Evolutionary conservation across 2,888 invertebrate species (phyloP).

Genomic region (Trachelus tabidus): DNA sequence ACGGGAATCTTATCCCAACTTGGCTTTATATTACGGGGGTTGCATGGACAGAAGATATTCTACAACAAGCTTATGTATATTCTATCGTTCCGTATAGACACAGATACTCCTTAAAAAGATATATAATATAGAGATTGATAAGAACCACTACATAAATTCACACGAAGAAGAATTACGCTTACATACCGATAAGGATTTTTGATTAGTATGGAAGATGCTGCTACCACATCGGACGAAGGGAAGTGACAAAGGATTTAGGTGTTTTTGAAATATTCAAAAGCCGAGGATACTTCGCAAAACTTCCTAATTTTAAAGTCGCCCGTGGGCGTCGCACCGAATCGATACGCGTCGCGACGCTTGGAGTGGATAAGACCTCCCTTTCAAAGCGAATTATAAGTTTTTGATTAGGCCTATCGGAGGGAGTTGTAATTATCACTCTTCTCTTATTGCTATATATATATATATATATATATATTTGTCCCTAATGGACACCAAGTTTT

Average conservation of each 20-base stretch:
- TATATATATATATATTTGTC: background rate
- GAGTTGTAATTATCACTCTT: background rate
- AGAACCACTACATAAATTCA: too few relatives aligned
- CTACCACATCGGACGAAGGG: background rate
- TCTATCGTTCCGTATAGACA: background rate
- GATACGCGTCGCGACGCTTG: background rate
- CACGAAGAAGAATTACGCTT: too few relatives aligned
- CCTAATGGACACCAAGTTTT: background rate
- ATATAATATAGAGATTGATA: background rate
- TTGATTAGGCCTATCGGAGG: background rate
- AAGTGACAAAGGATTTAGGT: background rate
- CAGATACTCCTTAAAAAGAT: background rate
- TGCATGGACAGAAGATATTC: background rate
- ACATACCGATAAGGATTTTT: background rate
- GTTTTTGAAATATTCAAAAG: background rate
- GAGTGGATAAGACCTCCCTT: background rate
- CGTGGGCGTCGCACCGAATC: background rate
- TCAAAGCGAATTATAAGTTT: background rate
- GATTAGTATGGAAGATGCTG: background rate
- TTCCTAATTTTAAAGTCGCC: background rate
- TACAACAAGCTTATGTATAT: background rate
- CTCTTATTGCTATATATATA: background rate
- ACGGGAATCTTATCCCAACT: constrained; percentile 49
- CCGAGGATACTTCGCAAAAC: background rate
- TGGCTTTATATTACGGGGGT: constrained; percentile 37